A percentile compares a stretch with the other conserved stretches of the same genome.
phyloP scores from a whole-genome alignment of 2,113 vertebrate genomes.

The Sylvilagus bachmani region DNA sequence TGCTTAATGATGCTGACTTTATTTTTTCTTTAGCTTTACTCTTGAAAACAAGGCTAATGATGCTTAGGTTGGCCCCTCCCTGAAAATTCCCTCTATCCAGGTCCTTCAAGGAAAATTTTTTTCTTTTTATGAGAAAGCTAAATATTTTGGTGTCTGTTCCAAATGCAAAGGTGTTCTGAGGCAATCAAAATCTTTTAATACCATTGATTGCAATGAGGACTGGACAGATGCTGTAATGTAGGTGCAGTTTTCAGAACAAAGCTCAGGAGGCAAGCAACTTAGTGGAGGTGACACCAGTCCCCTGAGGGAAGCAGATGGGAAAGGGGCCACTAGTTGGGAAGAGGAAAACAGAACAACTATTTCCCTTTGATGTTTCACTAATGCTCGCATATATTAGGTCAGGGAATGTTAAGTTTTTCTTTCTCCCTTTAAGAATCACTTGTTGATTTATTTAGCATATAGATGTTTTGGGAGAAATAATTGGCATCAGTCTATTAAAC shows the following conservation, averaged over 20 bases:
- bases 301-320: background rate
- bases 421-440: background rate
- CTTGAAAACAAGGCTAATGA: background rate
- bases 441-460: background rate
- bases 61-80: background rate
- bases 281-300: background rate
- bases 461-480: constrained; percentile 14
- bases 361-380: background rate
- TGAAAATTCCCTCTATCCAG: background rate
- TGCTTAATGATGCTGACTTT: background rate
- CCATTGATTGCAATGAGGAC: background rate
- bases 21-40: background rate
- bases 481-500: background rate
- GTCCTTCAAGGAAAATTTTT: background rate
- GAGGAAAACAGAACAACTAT: background rate
- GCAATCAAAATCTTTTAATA: background rate
- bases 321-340: background rate
- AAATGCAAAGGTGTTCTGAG: background rate
- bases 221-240: background rate
- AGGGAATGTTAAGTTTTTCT: background rate
- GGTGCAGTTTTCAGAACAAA: background rate
- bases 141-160: background rate
- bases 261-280: accelerated
- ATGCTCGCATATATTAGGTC: background rate
- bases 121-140: background rate